phyloP scores from a whole-genome alignment of 2,113 vertebrate genomes.

The Cyprinodon tularosa region DNA sequence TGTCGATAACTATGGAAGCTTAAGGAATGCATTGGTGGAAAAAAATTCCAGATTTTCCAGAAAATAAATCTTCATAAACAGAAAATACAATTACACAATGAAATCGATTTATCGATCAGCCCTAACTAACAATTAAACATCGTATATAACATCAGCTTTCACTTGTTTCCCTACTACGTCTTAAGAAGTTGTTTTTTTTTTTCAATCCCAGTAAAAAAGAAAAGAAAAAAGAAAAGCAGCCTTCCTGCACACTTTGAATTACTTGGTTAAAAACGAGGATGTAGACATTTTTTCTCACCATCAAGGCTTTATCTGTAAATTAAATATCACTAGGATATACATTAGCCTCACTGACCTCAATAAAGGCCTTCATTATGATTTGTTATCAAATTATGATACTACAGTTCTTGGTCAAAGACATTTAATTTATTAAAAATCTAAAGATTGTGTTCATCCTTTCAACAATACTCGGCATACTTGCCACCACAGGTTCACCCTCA shows the following conservation, averaged over 20 bases:
- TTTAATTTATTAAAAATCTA: not conserved
- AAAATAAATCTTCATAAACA: too few species aligned
- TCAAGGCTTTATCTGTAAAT: conserved; percentile 22
- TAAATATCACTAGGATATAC: conserved; percentile 8
- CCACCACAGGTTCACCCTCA: conserved; percentile 6
- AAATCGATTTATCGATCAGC: too few species aligned
- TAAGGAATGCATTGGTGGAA: too few species aligned
- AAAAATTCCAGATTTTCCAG: too few species aligned
- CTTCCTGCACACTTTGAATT: not conserved
- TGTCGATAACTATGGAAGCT: too few species aligned
- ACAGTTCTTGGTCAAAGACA: not conserved
- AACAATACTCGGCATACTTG: too few species aligned
- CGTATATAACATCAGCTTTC: conserved; percentile 30
- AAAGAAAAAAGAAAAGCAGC: conserved; percentile 4
- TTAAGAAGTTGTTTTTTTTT: not conserved
- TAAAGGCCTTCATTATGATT: conserved; percentile 11
- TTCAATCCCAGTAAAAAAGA: too few species aligned
- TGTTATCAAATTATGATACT: conserved; percentile 18
- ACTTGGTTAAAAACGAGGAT: too few species aligned
- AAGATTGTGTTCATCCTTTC: not conserved
- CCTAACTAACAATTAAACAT: too few species aligned
- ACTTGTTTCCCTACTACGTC: conserved; percentile 38
- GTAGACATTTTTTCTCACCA: conserved; percentile 15
- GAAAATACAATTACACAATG: too few species aligned
- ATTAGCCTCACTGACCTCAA: conserved; percentile 6